phyloP scores from a whole-genome alignment of 2,113 vertebrate species.

The Cardinalis cardinalis region DNA sequence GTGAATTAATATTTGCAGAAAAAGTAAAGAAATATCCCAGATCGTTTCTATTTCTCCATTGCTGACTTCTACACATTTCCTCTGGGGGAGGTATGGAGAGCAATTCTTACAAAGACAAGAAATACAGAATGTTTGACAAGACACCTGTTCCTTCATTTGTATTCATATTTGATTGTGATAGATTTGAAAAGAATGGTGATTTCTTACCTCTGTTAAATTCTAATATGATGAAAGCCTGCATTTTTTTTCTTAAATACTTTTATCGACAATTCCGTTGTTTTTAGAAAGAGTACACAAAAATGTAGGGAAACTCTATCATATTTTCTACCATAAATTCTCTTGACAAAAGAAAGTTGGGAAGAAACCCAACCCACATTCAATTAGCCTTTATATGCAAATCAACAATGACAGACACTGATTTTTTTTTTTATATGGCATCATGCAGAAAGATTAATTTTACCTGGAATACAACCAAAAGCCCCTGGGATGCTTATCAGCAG shows the following conservation, averaged over 20 bases:
- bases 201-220: background rate
- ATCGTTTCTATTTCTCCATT: background rate
- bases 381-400: background rate
- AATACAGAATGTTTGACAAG: background rate
- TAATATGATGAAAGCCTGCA: background rate
- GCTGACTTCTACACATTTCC: background rate
- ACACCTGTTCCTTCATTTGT: background rate
- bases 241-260: background rate
- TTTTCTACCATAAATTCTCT: background rate
- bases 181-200: background rate
- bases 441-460: slow-evolving; percentile 50
- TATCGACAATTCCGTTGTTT: background rate
- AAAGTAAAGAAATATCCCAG: background rate
- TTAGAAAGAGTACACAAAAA: background rate
- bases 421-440: background rate
- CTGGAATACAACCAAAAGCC: background rate
- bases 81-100: background rate
- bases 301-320: background rate
- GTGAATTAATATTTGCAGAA: background rate
- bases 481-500: slow-evolving; percentile 37
- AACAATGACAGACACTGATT: background rate
- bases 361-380: background rate
- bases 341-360: background rate
- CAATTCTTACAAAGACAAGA: background rate
- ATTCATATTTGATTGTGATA: background rate